Evolutionary conservation across 2,888 invertebrate species (phyloP).

Genomic region (Parelbella ahira): DNA sequence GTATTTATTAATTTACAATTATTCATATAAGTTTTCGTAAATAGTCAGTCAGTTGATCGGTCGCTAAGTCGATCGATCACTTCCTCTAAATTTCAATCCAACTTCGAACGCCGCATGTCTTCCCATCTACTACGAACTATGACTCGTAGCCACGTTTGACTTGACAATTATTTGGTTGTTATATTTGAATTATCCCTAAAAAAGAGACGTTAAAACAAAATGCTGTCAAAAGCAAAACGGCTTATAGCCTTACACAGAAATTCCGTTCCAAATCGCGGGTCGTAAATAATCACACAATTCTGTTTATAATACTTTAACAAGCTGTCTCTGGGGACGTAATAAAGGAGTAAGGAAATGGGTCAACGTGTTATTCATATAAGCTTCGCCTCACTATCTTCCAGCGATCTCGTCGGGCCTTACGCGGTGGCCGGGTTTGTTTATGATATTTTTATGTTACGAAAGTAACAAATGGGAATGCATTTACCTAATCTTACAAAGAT

Average conservation of each 20-base stretch:
- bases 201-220: not conserved
- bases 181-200: too few relatives aligned
- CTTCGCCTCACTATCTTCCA: constrained; percentile 8
- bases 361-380: constrained; percentile 11
- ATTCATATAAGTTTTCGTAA: too few relatives aligned
- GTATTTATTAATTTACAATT: too few relatives aligned
- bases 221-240: not conserved
- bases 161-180: too few relatives aligned
- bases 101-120: too few relatives aligned
- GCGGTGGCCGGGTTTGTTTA: constrained; percentile 1
- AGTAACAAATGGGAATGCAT: too few relatives aligned
- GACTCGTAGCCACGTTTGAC: too few relatives aligned
- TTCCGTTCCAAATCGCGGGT: not conserved
- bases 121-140: too few relatives aligned
- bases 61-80: too few relatives aligned
- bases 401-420: constrained; percentile 10
- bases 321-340: constrained; percentile 18
- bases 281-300: constrained; percentile 13
- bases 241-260: constrained; percentile 5
- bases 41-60: too few relatives aligned
- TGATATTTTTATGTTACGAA: not conserved
- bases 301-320: constrained; percentile 21
- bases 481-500: too few relatives aligned
- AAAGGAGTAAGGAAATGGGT: constrained; percentile 16
- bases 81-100: too few relatives aligned